phyloP scores from a whole-genome alignment of 2,888 invertebrate genomes.

The Danaus chrysippus region DNA sequence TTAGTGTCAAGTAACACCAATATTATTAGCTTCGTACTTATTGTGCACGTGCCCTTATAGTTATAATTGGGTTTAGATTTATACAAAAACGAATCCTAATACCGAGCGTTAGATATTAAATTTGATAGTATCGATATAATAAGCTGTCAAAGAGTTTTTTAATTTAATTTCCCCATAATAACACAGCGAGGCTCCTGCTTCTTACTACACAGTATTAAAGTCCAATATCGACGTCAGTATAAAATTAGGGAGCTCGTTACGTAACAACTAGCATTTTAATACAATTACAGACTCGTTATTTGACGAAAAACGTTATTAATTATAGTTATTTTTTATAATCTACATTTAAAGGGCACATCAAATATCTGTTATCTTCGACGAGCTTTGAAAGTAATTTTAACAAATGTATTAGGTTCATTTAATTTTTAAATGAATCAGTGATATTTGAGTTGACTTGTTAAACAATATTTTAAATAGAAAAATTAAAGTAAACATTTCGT shows the following conservation, averaged over 20 bases:
- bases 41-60: conserved; percentile 24
- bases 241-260: conserved; percentile 36
- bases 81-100: conserved; percentile 15
- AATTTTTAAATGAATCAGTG: too few species aligned
- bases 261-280: conserved; percentile 57
- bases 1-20: conserved; percentile 28
- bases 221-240: conserved; percentile 13
- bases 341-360: conserved; percentile 11
- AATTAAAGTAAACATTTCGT: too few species aligned
- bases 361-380: conserved; percentile 13
- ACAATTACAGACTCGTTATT: conserved; percentile 53
- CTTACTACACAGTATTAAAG: conserved; percentile 14
- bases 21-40: conserved; percentile 25
- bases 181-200: conserved; percentile 2
- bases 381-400: background rate
- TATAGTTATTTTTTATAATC: conserved; percentile 42
- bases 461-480: too few species aligned
- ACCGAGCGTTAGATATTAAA: conserved; percentile 3
- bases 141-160: conserved; percentile 16
- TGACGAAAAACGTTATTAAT: conserved; percentile 55
- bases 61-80: conserved; percentile 5
- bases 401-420: too few species aligned
- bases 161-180: conserved; percentile 10
- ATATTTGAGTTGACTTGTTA: too few species aligned
- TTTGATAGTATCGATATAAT: conserved; percentile 13